Percentiles rank a stretch among this genome's conserved stretches.
Conservation (phyloP, 2,113 vertebrate genomes). For the Salvator merianae region DNA sequence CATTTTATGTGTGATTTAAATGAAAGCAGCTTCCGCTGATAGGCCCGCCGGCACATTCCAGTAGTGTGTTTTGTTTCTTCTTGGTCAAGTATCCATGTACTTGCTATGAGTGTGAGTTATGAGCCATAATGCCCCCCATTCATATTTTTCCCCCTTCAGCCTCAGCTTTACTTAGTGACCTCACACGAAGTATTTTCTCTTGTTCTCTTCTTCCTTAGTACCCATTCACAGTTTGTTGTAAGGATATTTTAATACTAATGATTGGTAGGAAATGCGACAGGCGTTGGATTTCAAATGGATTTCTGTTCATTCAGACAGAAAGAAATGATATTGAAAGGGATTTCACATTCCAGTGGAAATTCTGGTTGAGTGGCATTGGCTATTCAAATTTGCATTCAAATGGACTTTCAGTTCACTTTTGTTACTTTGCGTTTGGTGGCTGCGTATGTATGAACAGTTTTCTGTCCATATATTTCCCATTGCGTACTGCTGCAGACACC, state of each 20-base stretch:
- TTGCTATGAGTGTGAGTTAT: neutral
- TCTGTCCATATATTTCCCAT: no score
- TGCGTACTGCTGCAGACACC: no score
- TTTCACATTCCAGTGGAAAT: no score
- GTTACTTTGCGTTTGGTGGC: no score
- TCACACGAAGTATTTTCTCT: neutral
- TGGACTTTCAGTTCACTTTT: neutral
- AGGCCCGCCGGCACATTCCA: neutral
- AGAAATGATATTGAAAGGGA: no score
- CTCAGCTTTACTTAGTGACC: neutral
- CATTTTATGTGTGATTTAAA: neutral
- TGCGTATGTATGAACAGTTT: no score
- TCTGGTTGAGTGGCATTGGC: neutral
- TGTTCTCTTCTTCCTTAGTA: no score
- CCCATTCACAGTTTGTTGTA: neutral
- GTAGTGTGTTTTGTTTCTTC: neutral
- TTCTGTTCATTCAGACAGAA: no score
- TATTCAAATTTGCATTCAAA: neutral
- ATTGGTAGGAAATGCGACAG: no score
- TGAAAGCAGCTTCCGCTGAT: neutral
- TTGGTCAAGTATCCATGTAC: neutral
- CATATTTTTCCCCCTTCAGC: neutral
- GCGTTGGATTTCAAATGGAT: no score
- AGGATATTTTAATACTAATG: neutral
- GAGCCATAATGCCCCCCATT: neutral